These are phyloP conservation scores for Leptinotarsa juncta DNA, from an alignment of 2,888 invertebrate genomes.

Conservation along the genomic window DNA sequence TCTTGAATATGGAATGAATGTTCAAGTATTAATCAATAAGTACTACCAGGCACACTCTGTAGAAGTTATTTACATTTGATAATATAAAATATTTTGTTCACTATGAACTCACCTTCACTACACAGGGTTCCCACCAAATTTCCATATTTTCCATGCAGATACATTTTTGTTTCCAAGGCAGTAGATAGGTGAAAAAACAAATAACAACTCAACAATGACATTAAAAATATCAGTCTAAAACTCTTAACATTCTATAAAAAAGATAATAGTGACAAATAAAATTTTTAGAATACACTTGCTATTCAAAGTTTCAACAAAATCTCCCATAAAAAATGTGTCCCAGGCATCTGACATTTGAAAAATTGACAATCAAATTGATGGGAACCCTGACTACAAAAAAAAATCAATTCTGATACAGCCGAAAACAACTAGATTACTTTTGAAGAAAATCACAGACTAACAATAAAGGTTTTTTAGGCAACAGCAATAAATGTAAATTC, in stretches of 20 bases:
- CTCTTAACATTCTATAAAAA: constrained; percentile 34
- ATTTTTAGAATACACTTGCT: background rate
- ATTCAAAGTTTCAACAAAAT: background rate
- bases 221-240: constrained; percentile 12
- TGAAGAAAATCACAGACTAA: constrained; percentile 18
- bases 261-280: constrained; percentile 23
- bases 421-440: constrained; percentile 10
- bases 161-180: constrained; percentile 40
- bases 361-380: constrained; percentile 30
- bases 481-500: constrained; percentile 31
- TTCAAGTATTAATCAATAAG: background rate
- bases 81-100: constrained; percentile 35
- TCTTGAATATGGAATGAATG: background rate
- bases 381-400: constrained; percentile 39
- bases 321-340: background rate
- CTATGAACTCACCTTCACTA: constrained; percentile 38
- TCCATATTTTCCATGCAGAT: constrained; percentile 40
- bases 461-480: constrained; percentile 9
- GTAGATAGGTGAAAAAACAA: constrained; percentile 37
- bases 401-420: constrained; percentile 28
- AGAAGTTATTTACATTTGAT: constrained; percentile 25
- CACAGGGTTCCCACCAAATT: constrained; percentile 43
- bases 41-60: constrained; percentile 22
- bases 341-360: background rate
- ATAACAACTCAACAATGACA: constrained; percentile 36